Evolutionary conservation across 2,888 invertebrate species (phyloP), one percentile per base, ranked within the genome.

Genomic region (Caenorhabditis plicata): DNA sequence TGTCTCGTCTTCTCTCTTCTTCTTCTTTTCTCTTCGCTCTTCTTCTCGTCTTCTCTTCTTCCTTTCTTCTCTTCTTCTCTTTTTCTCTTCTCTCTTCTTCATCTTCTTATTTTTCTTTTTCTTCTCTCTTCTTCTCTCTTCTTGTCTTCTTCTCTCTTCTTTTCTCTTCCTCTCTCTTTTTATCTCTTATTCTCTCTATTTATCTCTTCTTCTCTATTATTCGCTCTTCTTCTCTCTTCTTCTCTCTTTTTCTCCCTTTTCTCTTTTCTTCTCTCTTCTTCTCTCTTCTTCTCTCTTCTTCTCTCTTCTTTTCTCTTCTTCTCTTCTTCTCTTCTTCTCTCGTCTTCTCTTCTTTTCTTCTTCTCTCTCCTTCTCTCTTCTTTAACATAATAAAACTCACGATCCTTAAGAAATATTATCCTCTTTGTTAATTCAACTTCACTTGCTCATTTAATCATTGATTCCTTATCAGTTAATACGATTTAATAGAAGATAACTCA

Each of bases 181-280:
- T n/a, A n/a, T n/a, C n/a, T n/a, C n/a, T n/a, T n/a, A n/a, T n/a
- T n/a, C n/a, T n/a, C n/a, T n/a, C n/a, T n/a, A n/a, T n/a, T n/a
- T n/a, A n/a, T n/a, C n/a, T n/a, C n/a, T n/a, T n/a, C n/a, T n/a
- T n/a, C n/a, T n/a, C n/a, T n/a, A n/a, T n/a, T n/a, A n/a, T n/a
- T n/a, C n/a, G n/a, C n/a, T n/a, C n/a, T 46, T 32, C 31, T 31
- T 36, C 33, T 26, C 25, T 42, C 38, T 38, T 46, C 42, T 36
- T 36, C 36, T 43, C 33, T 54, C 29, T 41, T 47, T 43, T 47
- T 36, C 36, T 47, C 41, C 23, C 40, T 22, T 33, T 35, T 41
- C 44, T 45, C 44, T 26, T 45, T 43, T 40, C 48, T 38, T 43
- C 45, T 32, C 31, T 33, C 35, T 43, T 38, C 44, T 46, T 45